Evolutionary conservation across 2,113 vertebrate genomes (phyloP).

Genomic region (Gasterosteus nipponicus): DNA sequence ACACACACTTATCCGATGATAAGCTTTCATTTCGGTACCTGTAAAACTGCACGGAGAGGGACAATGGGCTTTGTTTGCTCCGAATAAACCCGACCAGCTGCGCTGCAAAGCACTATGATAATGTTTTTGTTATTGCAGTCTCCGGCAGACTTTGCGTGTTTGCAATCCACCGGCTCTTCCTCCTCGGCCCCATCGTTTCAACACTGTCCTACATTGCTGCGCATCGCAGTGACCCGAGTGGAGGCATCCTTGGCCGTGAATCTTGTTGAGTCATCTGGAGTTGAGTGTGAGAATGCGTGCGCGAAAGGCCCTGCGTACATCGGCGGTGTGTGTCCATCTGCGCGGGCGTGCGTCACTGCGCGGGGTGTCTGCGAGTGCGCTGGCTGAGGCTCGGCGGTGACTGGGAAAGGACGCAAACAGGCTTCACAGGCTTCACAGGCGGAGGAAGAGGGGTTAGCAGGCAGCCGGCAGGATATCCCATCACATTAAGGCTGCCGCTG

Average conservation of each 20-base stretch:
- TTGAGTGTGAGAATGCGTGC: slow-evolving; percentile 9
- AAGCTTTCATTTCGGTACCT: slow-evolving; percentile 55
- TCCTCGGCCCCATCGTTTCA: slow-evolving; percentile 46
- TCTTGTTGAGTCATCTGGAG: slow-evolving; percentile 62
- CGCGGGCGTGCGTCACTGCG: slow-evolving; percentile 35
- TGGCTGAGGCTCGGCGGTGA: slow-evolving; percentile 53
- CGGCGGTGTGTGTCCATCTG: slow-evolving; percentile 46
- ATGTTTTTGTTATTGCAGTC: slow-evolving; percentile 58
- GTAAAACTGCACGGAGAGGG: slow-evolving; percentile 35
- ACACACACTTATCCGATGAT: slow-evolving; percentile 53
- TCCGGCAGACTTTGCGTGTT: slow-evolving; percentile 54
- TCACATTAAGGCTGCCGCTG: slow-evolving; percentile 62
- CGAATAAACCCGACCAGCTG: slow-evolving; percentile 58
- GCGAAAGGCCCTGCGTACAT: slow-evolving; percentile 40
- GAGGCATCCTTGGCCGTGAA: slow-evolving; percentile 61
- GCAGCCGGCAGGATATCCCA: slow-evolving; percentile 80
- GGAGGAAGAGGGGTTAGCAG: slow-evolving; percentile 71
- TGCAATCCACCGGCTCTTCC: slow-evolving; percentile 49
- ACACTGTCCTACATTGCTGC: slow-evolving; percentile 48
- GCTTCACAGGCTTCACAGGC: slow-evolving; percentile 46
- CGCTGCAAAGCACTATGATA: slow-evolving; percentile 54
- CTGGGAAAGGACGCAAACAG: slow-evolving; percentile 66
- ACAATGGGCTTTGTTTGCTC: slow-evolving; percentile 54
- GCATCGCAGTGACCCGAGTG: slow-evolving; percentile 49
- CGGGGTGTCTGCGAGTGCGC: slow-evolving; percentile 34